Evolutionary conservation across 2,113 vertebrate species (phyloP).

Genomic region (Uria aalge): DNA sequence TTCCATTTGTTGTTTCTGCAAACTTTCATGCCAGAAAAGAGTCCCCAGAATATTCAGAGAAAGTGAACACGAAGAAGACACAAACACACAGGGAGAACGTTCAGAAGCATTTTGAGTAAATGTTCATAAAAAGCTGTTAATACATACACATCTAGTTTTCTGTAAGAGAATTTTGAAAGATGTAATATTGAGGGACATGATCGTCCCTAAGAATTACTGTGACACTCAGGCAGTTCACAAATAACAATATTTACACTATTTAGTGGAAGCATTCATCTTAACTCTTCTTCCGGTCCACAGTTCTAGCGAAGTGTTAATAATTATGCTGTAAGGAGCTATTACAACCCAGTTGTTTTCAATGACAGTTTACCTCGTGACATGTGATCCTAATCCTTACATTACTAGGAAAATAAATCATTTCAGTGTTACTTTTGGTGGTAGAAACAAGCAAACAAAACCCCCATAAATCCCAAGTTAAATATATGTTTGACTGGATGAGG

Average conservation of each 20-base stretch:
- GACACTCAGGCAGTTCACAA: neutral
- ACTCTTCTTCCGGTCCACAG: neutral
- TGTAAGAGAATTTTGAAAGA: neutral
- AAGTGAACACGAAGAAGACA: neutral
- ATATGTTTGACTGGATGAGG: neutral
- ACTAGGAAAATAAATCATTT: slow-evolving; percentile 14
- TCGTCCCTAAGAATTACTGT: neutral
- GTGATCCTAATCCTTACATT: slow-evolving; percentile 5
- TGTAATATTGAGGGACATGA: neutral
- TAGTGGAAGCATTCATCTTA: slow-evolving; percentile 39
- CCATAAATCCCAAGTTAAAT: neutral
- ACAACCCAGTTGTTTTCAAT: neutral
- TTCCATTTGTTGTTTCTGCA: neutral
- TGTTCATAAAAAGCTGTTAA: neutral
- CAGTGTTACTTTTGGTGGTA: neutral
- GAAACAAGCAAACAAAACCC: neutral
- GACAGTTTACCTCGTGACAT: neutral
- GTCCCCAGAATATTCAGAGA: neutral
- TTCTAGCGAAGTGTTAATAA: slow-evolving; percentile 37
- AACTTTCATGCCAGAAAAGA: neutral
- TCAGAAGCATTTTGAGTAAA: neutral
- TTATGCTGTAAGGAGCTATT: neutral
- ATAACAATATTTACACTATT: slow-evolving; percentile 25
- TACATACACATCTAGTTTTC: neutral
- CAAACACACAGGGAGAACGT: neutral